Conservation (phyloP, 2,888 invertebrate genomes). For the Anoncus sp. region DNA sequence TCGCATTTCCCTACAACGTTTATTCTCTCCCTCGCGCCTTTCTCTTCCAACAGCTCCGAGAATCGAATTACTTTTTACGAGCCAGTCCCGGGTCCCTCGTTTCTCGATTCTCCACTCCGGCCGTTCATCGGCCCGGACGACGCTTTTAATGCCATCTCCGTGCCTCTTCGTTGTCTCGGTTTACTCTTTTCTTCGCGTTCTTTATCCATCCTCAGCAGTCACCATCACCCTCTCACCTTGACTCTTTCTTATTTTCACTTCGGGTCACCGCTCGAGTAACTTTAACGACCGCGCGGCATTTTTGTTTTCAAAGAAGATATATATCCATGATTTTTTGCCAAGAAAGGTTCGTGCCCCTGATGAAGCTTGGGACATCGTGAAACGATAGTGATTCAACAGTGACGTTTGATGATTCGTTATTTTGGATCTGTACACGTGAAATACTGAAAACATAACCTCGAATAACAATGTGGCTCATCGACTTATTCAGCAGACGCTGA, state of each 20-base stretch:
- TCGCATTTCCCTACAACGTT: conserved; percentile 19
- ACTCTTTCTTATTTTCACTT: conserved; percentile 26
- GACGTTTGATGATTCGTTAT: neutral
- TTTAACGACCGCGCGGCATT: conserved; percentile 54
- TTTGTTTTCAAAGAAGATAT: conserved; percentile 5
- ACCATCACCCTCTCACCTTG: conserved; percentile 15
- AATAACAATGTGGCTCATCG: too few species aligned
- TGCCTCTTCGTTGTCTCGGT: conserved; percentile 34
- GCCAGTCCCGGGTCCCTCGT: conserved; percentile 38
- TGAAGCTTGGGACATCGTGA: neutral
- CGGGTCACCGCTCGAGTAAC: conserved; percentile 53
- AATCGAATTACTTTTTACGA: conserved; percentile 67
- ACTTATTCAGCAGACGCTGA: too few species aligned
- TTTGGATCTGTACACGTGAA: conserved; percentile 2
- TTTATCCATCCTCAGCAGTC: conserved; percentile 40
- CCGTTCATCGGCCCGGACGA: conserved; percentile 43
- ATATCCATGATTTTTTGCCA: neutral
- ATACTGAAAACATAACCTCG: conserved; percentile 40
- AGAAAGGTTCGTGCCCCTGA: neutral
- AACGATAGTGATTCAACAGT: neutral
- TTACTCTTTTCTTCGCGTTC: conserved; percentile 18
- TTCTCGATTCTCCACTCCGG: conserved; percentile 33
- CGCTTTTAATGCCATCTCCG: conserved; percentile 45
- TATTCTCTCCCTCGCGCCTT: conserved; percentile 8
- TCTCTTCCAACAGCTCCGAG: conserved; percentile 21